Evolutionary conservation across 2,113 vertebrate genomes (phyloP).

Genomic region (Pungitius pungitius): DNA sequence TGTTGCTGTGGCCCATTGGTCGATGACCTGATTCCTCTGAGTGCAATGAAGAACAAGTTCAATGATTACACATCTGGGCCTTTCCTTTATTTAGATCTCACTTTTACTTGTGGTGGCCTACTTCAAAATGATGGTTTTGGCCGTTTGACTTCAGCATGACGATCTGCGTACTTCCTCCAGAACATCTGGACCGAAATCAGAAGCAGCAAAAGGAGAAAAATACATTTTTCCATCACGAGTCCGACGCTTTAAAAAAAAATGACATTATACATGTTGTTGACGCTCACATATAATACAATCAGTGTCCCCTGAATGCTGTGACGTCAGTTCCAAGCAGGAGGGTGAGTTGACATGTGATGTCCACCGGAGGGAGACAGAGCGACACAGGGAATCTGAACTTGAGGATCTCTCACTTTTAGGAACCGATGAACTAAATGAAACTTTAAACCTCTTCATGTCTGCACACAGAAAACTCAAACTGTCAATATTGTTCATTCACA

Average conservation of each 20-base stretch:
- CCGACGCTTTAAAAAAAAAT: too few species aligned
- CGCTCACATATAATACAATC: background rate
- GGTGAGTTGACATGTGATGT: background rate
- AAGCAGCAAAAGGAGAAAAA: background rate
- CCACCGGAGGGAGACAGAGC: slow-evolving; percentile 50
- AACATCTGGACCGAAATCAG: background rate
- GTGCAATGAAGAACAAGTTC: background rate
- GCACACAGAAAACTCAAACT: background rate
- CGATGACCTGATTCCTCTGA: background rate
- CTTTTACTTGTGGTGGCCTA: background rate
- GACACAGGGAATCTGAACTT: background rate
- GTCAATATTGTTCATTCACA: background rate
- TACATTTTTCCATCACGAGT: background rate
- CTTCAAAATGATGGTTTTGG: too few species aligned
- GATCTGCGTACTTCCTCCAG: background rate
- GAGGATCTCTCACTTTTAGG: background rate
- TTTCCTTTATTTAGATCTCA: background rate
- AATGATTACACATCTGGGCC: background rate
- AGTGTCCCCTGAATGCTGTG: background rate
- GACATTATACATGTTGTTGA: background rate
- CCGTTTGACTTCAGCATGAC: background rate
- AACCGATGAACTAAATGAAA: too few species aligned
- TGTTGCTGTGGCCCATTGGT: too few species aligned
- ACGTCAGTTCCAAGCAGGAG: background rate
- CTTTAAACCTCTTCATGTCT: too few species aligned